Evolutionary conservation across 2,888 invertebrate species (phyloP), one percentile per base, ranked within the genome.

Genomic region (Drosophila lacicola): DNA sequence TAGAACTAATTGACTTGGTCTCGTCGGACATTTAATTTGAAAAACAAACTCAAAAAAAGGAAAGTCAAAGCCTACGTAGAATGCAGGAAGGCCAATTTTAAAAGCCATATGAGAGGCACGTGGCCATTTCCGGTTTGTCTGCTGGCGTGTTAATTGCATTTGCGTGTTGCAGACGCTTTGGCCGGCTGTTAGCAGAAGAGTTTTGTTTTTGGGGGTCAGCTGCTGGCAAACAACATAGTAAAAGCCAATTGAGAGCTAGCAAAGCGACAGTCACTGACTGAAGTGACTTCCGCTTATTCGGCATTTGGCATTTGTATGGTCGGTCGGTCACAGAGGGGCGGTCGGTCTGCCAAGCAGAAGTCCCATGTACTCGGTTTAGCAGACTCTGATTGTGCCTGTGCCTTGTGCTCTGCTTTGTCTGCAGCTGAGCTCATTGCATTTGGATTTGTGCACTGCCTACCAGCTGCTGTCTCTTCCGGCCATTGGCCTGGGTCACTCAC

Each of bases 91-190:
- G 74, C 66, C 65, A 65, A 54, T 79, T 62, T 47, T 5, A 10
- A 54, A 45, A 49, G 45, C 44, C 62, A 74, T 54, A 54, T 49
- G 67, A 67, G 67, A 67, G 51, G 29, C 57, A 46, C 45, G 42
- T 41, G 58, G n/a, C n/a, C 87, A 85, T 88, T 88, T 85, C 84
- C 84, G 89, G 68, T 79, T 70, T 64, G 89, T 77, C 89, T 86
- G 84, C 72, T 69, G 84, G 87, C 84, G 89, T 88, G 84, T 88
- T 85, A 85, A 85, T 85, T 85, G 84, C 89, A 88, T 88, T 85
- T 88, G 87, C 87, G 89, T 85, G 89, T 79, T 81, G 84, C 74
- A 84, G 69, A 74, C 75, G 70, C 86, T 75, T 68, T 49, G 41
- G 55, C 42, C 55, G 50, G 46, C 8, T 55, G 64, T 63, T 53